Evolutionary conservation across 92 coral and sea anemone species (phyloP), one percentile per base, ranked within the genome.

Genomic region (Muricea muricata): DNA sequence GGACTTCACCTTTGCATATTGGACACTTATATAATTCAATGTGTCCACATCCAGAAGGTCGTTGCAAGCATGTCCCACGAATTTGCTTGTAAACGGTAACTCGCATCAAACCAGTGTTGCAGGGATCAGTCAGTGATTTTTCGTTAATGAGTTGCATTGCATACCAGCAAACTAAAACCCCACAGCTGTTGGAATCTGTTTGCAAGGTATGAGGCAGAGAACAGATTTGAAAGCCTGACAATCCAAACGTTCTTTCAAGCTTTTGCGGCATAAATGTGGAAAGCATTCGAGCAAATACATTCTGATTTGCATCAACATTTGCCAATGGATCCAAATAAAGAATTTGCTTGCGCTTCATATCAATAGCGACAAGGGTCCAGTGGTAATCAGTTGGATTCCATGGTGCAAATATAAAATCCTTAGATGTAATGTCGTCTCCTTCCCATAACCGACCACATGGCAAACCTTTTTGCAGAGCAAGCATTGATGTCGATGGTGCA

Each of bases 401-500:
- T 4, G 42, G 9, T 37, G 42, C 42, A 37, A 37, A 37, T 4
- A 37, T 37, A 37, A 37, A 37, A 9, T 37, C 42, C 42, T 37
- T 37, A 37, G 4, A 4, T 37, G 5, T 37, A 37, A 37, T 4
- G 9, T 4, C 42, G 5, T 37, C 42, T 37, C 42, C 42, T 37
- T 37, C 9, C 4, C 42, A 37, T 37, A 37, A 9, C 42, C 42
- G 42, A 4, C 42, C 42, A 37, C 42, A 37, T 37, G 42, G 42
- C 42, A 37, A 37, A 37, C 50, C 15, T 45, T 58, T 58, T 58
- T 58, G 30, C 25, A 58, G 10, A 2, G 25, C 67, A 58, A 58
- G 67, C 67, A 58, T 58, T 58, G 67, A 58, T 58, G 67, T 58
- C 11, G 67, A 58, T 58, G 6, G 34, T 58, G 67, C 67, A 18